phyloP scores from a whole-genome alignment of 2,113 vertebrate species.

The Onychorhynchus coronatus region DNA sequence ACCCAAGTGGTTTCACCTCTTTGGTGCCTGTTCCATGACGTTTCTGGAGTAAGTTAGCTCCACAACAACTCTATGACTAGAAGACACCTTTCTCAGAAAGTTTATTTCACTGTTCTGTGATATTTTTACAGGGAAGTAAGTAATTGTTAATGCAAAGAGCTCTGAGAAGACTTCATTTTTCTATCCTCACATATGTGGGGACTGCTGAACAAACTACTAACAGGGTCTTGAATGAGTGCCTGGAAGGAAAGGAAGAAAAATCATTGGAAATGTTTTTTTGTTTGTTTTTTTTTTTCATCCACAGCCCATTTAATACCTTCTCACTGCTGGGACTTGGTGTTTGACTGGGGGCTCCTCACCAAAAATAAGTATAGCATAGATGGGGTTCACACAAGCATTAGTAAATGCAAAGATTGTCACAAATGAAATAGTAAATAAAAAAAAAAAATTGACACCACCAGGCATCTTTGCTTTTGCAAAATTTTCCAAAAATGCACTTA shows the following conservation, averaged over 20 bases:
- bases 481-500: background rate
- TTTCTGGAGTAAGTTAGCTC: background rate
- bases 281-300: background rate
- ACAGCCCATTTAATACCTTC: background rate
- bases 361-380: background rate
- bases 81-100: background rate
- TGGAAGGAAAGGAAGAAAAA: background rate
- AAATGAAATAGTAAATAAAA: background rate
- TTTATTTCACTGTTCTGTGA: background rate
- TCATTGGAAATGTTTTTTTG: background rate
- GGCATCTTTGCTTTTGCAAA: background rate
- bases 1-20: background rate
- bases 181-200: accelerated
- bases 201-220: background rate
- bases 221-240: background rate
- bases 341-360: background rate
- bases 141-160: background rate
- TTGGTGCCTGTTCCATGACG: background rate
- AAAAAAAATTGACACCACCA: background rate
- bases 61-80: background rate
- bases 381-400: background rate
- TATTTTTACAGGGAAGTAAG: background rate
- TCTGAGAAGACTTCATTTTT: background rate
- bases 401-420: background rate
- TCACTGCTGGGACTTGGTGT: background rate